Evolutionary conservation across 1,140 invertebrate species (phyloP), one percentile per base, ranked within the genome.

Genomic region (Drosophila nigrodunni): DNA sequence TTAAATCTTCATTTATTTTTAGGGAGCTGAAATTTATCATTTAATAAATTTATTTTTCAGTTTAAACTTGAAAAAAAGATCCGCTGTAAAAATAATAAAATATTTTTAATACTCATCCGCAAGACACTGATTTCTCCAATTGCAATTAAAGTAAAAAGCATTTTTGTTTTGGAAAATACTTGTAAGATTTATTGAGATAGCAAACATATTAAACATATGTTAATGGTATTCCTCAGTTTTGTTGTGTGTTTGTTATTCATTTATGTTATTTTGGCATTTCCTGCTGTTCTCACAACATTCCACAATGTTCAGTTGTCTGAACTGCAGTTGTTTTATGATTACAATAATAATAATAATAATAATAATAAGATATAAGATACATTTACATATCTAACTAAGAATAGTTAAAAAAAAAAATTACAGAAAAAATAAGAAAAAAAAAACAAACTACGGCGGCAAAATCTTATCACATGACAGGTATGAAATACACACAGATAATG

Each of bases 381-480:
- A 66, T 72, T 13, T 54, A 68, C 35, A 69, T 37, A 62, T 35
- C 66, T 61, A 57, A 68, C 44, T 68, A 67, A 35, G 49, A 39
- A 46, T 59, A 39, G 7, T 7, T 1, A 47, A 43, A 60, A 57
- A 57, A 66, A 60, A 54, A 41, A 43, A 66, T 59, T 52, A 64
- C 39, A 64, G 37, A 59, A 41, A 61, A 41, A 43, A 66, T 59
- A 59, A 64, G 47, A 64, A 47, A 59, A 41, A 61, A 35, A 71
- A 66, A 35, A 62, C 43, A 58, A 62, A 70, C 49, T 62, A 71
- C 39, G 68, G 49, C 67, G 68, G 59, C 68, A 64, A 71, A 55
- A 71, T 71, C 68, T 64, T 71, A 71, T 71, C 68, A 71, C 68
- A 73, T 60, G 70, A 73, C 54, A 73, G 54, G 47, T 73, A 67